Evolutionary conservation across 30 jellyfish, hydroid and myxozoan genomes (phyloP).

Genomic region (Rhopilema esculentum): DNA sequence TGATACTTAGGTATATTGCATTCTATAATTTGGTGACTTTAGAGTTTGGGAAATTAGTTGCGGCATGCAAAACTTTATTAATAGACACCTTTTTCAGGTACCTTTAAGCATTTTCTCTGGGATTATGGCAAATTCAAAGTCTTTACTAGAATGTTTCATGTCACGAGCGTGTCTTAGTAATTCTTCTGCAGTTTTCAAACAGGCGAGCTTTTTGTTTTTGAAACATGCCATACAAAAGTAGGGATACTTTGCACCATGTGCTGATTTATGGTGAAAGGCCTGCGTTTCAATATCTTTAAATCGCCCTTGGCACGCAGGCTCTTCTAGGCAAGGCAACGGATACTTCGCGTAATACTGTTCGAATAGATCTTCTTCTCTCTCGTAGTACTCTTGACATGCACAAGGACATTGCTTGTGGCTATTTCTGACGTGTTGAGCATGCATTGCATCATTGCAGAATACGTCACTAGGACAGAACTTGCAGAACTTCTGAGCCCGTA

Average conservation of each 20-base stretch:
- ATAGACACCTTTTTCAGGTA: no score
- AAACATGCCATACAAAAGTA: conserved; percentile 94
- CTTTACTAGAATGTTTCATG: conserved; percentile 59
- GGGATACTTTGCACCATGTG: conserved; percentile 80
- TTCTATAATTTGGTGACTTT: no score
- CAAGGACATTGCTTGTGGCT: conserved; percentile 86
- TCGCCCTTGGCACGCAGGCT: conserved; percentile 82
- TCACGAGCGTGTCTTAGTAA: conserved; percentile 67
- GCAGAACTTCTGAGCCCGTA: conserved; percentile 76
- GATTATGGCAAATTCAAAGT: conserved; percentile 74
- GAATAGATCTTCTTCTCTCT: conserved; percentile 76
- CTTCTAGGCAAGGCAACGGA: conserved; percentile 95
- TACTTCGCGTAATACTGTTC: conserved; percentile 79
- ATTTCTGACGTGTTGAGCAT: conserved; percentile 53
- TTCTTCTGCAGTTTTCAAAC: conserved; percentile 79
- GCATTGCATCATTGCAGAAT: conserved; percentile 64
- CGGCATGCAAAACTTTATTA: no score
- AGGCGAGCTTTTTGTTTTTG: conserved; percentile 70
- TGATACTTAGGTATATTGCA: no score
- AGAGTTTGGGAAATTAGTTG: no score
- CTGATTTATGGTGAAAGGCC: conserved; percentile 92
- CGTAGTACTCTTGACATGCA: conserved; percentile 75
- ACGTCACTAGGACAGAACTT: conserved; percentile 78
- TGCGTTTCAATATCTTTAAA: conserved; percentile 87
- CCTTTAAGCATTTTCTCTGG: conserved; percentile 60